phyloP scores from a whole-genome alignment of 2,888 invertebrate genomes.

The Argyresthia albistria region DNA sequence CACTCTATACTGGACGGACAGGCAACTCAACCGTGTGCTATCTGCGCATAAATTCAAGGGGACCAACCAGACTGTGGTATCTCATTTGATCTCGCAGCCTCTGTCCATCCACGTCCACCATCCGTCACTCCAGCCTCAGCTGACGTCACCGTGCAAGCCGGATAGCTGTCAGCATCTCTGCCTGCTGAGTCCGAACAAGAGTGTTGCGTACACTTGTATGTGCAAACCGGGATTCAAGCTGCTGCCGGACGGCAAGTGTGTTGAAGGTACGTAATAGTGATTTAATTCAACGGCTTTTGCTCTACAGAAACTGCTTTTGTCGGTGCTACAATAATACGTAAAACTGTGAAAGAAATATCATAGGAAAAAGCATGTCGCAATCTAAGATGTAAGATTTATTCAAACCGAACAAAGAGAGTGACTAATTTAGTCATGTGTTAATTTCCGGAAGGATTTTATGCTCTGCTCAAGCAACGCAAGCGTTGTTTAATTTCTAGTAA shows the following conservation, averaged over 20 bases:
- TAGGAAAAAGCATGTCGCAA: too few species aligned
- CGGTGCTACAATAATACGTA: not conserved
- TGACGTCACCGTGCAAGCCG: constrained; percentile 81
- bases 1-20: constrained; percentile 96
- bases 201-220: constrained; percentile 85
- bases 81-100: constrained; percentile 95
- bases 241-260: constrained; percentile 78
- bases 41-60: constrained; percentile 95
- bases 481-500: too few species aligned
- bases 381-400: not conserved
- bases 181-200: constrained; percentile 83
- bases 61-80: constrained; percentile 92
- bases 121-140: constrained; percentile 90
- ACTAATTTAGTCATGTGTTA: too few species aligned
- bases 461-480: too few species aligned
- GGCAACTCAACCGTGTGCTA: constrained; percentile 90
- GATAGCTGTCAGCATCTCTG: constrained; percentile 90
- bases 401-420: too few species aligned
- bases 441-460: too few species aligned
- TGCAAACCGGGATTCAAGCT: constrained; percentile 91
- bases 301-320: not conserved
- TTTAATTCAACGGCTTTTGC: not conserved
- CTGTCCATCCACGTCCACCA: constrained; percentile 96
- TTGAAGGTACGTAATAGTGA: constrained; percentile 60
- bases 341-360: too few species aligned